Conservation (phyloP, 1,140 invertebrate genomes). For the Ctenoplectra terminalis region DNA sequence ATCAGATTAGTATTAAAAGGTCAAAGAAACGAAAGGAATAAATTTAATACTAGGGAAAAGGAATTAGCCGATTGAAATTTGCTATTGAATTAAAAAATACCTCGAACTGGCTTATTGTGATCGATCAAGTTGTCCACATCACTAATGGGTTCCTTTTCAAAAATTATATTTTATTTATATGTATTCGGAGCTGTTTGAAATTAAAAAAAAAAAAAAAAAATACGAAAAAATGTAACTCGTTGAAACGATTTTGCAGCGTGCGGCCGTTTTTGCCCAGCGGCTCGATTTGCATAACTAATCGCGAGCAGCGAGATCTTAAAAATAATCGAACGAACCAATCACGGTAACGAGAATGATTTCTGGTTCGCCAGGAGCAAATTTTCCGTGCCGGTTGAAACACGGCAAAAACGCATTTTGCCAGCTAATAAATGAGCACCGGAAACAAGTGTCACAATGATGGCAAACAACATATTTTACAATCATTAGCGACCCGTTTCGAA, state of each 20-base stretch:
- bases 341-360: not conserved
- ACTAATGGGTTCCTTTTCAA: not conserved
- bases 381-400: constrained; percentile 1
- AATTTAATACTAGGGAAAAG: too few relatives aligned
- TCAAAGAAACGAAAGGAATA: too few relatives aligned
- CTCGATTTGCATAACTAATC: constrained; percentile 9
- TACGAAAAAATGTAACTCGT: not conserved
- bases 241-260: not conserved
- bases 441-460: constrained; percentile 10
- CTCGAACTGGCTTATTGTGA: too few relatives aligned
- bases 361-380: constrained; percentile 1
- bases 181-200: not conserved
- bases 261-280: not conserved
- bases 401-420: not conserved
- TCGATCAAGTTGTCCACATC: too few relatives aligned
- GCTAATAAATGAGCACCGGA: constrained; percentile 24
- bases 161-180: not conserved
- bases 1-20: too few relatives aligned
- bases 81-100: too few relatives aligned
- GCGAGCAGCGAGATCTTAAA: not conserved
- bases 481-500: not conserved
- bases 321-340: not conserved
- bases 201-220: not conserved
- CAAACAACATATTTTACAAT: constrained; percentile 7
- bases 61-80: too few relatives aligned